Evolutionary conservation across 92 coral and sea anemone species (phyloP).

Genomic region (Epizoanthus fatuus): DNA sequence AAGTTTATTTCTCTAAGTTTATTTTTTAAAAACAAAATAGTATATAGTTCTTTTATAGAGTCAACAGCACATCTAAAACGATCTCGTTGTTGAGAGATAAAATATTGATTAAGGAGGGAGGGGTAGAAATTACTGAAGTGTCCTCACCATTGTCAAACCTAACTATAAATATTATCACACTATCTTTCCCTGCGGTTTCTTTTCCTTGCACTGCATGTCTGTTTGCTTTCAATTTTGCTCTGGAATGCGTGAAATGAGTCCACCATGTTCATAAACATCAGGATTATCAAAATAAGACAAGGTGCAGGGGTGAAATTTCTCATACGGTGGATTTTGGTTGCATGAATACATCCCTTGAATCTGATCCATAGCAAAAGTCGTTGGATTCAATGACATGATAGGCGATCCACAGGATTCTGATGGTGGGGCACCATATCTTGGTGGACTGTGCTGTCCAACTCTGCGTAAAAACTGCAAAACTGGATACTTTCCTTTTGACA

Average conservation of each 20-base stretch:
- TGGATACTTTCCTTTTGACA: not conserved
- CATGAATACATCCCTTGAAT: not conserved
- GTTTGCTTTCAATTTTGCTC: not conserved
- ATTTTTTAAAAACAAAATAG: too few relatives aligned
- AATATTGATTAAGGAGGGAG: too few relatives aligned
- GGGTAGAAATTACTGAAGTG: too few relatives aligned
- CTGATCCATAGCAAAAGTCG: not conserved
- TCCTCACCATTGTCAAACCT: too few relatives aligned
- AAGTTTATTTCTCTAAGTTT: too few relatives aligned
- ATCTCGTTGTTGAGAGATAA: too few relatives aligned
- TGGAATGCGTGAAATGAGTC: not conserved
- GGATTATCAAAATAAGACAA: not conserved
- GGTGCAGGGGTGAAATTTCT: not conserved
- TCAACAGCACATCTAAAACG: too few relatives aligned
- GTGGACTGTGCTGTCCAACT: not conserved
- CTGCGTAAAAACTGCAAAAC: not conserved
- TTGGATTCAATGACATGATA: not conserved
- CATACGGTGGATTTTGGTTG: not conserved
- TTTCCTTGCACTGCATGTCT: not conserved
- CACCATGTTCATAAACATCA: not conserved
- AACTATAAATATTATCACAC: not conserved
- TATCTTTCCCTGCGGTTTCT: not conserved
- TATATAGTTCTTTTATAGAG: too few relatives aligned
- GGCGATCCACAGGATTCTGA: not conserved
- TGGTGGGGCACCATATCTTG: not conserved